These are phyloP conservation scores for Rhinoderma darwinii DNA, from an alignment of 2,113 vertebrate species.

Conservation along the genomic window DNA sequence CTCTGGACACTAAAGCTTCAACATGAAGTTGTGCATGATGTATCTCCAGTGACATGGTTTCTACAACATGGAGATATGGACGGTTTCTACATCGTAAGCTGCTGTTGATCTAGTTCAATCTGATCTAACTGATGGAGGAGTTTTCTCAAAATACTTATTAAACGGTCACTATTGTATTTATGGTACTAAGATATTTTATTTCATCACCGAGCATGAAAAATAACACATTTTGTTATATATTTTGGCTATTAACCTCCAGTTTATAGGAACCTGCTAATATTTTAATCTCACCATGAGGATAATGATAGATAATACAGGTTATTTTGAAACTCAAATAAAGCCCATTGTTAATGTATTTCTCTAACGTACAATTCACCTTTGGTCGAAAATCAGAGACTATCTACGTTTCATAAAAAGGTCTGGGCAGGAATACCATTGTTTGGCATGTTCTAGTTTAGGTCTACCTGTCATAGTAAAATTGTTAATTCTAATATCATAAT, in stretches of 20 bases:
- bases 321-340: neutral
- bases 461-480: neutral
- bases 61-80: neutral
- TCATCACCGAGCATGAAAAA: neutral
- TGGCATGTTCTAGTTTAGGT: neutral
- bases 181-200: neutral
- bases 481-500: too few species aligned
- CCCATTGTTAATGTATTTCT: neutral
- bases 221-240: neutral
- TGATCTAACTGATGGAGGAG: conserved; percentile 20
- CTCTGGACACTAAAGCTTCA: conserved; percentile 39
- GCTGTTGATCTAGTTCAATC: neutral
- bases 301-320: neutral
- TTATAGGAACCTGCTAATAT: neutral
- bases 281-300: neutral
- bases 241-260: neutral
- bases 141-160: conserved; percentile 2
- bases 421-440: neutral
- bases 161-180: neutral
- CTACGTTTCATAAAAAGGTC: too few species aligned
- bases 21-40: conserved; percentile 2
- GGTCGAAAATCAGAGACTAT: too few species aligned
- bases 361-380: neutral
- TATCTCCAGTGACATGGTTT: neutral
- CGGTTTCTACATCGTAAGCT: neutral